Evolutionary conservation across 2,888 invertebrate genomes (phyloP), one percentile per base, ranked within the genome.

Genomic region (Megalurothrips usitatus): DNA sequence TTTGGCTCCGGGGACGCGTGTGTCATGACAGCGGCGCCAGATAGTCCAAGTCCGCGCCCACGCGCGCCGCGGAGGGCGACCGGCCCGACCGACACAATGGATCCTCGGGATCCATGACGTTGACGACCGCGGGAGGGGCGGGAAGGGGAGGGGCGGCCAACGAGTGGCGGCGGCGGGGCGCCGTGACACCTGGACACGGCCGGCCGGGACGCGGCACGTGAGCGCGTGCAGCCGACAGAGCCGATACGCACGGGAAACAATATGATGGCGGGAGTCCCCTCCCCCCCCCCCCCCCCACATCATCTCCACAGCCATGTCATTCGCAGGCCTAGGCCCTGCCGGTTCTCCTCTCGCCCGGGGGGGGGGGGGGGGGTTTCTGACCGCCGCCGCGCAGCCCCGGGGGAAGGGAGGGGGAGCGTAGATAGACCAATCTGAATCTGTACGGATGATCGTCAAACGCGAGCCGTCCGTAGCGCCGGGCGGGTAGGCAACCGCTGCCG

Each of bases 21-120:
- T 43, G 34, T 43, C 34, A 43, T 43, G 34, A 43, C 34, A 19
- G 58, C 68, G 26, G 68, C 68, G 68, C 68, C 23, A 26, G 23
- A 43, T 43, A 43, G 34, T n/a, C 68, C 68, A 68, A 23, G 8
- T 19, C n/a, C 8, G 23, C 68, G 23, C 68, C 68, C 26, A 75
- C 68, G 68, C 68, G 58, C 2, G 34, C 68, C 68, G 23, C 68
- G 68, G 52, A n/a, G n/a, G n/a, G n/a, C n/a, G n/a, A 12, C 52
- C 52, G 52, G 52, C 3, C 68, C 68, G 68, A 26, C 23, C 68
- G 68, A 75, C 68, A 75, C 68, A 75, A 75, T 75, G 68, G 68
- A 75, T 75, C 68, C 68, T 12, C 26, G 68, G 68, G 68, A 75
- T 75, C 68, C 68, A 26, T 75, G 68, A 75, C 68, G 26, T 75